Evolutionary conservation across 2,113 vertebrate species (phyloP), one percentile per base, ranked within the genome.

Genomic region (Lophotis ruficrista): DNA sequence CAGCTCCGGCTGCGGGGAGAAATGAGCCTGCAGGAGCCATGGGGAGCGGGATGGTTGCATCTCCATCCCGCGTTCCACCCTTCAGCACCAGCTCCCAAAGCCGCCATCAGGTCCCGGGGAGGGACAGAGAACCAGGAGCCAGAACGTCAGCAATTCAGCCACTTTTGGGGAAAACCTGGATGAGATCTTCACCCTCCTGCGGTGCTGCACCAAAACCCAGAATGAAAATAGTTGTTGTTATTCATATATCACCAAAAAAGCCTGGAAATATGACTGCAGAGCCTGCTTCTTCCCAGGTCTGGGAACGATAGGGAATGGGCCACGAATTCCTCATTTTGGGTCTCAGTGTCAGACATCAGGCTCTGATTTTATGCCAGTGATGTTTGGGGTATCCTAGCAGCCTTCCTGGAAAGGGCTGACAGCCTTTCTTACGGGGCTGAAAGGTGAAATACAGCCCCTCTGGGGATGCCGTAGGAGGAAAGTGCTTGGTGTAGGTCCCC

Each of bases 51-150:
- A 30, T 22, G 12, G 57, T 15, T 66, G 66, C 18, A 33, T 21
- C 18, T 78, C 60, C 33, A 19, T 35, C 65, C 64, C n/a, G 1
- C 22, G 12, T 71, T 47, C 45, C 71, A 65, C 43, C 65, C 43
- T n/a, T 12, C 5, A 5, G 19, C 38, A 24, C 37, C 56, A 57
- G 69, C 9, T 61, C 60, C 60, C 2, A 2, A n/a, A 80, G 33
- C 54, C 0, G 2, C 3, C 1, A 23, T 13, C 41, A 4, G 68
- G 66, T 56, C 37, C 61, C 3, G 2, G 10, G 16, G 23, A 51
- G 33, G 24, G 27, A 54, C n/a, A 43, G 27, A 60, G 22, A 33
- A 10, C 25, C 1, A 1, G 19, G 28, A 76, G 58, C 85, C 22
- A 15, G 48, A 66, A 43, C 2, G 12, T 2, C 53, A 30, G 11